A percentile compares a stretch with the other conserved stretches of the same genome.
phyloP scores from a whole-genome alignment of 2,888 invertebrate genomes.

The Cinara cedri region DNA sequence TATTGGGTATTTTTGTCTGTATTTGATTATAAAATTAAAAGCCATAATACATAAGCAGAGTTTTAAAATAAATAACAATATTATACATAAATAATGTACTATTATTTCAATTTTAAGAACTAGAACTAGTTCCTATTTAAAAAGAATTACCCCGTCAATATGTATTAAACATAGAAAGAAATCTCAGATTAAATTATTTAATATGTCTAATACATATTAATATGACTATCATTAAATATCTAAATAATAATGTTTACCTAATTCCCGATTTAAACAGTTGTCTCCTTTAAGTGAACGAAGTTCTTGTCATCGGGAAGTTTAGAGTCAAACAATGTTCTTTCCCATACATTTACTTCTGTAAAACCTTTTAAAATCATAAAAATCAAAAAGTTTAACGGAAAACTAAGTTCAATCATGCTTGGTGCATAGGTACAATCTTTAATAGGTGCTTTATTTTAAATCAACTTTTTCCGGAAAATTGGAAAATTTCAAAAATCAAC shows the following conservation, averaged over 20 bases:
- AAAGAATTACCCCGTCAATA: too few species aligned
- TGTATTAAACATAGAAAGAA: background rate
- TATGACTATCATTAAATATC: conserved; percentile 3
- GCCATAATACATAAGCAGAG: too few species aligned
- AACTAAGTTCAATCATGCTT: conserved; percentile 20
- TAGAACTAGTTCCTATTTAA: too few species aligned
- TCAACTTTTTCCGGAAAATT: conserved; percentile 15
- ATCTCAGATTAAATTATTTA: background rate
- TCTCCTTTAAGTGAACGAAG: conserved; percentile 52
- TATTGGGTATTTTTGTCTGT: too few species aligned
- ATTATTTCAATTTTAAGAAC: too few species aligned
- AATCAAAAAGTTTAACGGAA: conserved; percentile 38
- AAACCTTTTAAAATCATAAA: conserved; percentile 54
- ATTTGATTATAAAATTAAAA: too few species aligned
- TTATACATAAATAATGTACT: too few species aligned
- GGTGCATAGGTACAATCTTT: conserved; percentile 20
- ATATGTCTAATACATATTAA: background rate
- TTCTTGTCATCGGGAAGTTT: conserved; percentile 28
- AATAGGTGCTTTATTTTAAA: conserved; percentile 17
- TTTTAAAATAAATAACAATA: too few species aligned
- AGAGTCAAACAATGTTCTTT: conserved; percentile 42
- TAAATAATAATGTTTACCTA: conserved; percentile 31
- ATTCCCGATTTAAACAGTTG: conserved; percentile 45
- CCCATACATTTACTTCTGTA: conserved; percentile 51
- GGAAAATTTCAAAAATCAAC: conserved; percentile 20